Evolutionary conservation across 2,797 vertebrate species (phyloP), one percentile per base, ranked within the genome.

Genomic region (Takifugu ocellatus): DNA sequence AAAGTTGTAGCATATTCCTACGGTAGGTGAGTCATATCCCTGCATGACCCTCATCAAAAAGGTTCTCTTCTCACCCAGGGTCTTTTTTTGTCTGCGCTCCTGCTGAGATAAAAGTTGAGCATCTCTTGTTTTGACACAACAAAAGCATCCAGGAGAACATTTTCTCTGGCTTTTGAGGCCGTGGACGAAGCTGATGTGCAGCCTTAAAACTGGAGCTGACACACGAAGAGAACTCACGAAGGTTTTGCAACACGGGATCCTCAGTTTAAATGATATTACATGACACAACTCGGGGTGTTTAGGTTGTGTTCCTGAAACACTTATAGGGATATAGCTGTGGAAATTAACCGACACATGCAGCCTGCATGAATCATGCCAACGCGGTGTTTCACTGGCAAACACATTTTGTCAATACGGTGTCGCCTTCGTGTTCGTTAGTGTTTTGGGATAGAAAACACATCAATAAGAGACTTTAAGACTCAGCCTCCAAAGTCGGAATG

Each of bases 401-500:
- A 17, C 14, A 45, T 53, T 49, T 60, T 46, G 15, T 59, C 33
- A 10, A 2, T 57, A 6, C 49, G 26, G 25, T 56, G 14, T 14
- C 8, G 43, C 15, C 27, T 24, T 51, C 21, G 2, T 47, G 45
- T 24, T 47, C 8, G 45, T 8, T 10, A 3, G 4, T 49, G 31
- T 55, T 63, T 54, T 1, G 5, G 3, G 12, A 16, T 17, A 9
- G 56, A 61, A 44, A 59, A 9, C 25, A 54, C 29, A 47, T 21
- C 51, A 64, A 51, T 29, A 3, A 14, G 24, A 24, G 36, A 46
- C 60, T 72, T 60, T 25, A 64, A 59, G 59, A 51, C 50, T 66
- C 31, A 65, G 59, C 57, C 71, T 72, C 25, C 9, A 60, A 73
- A 64, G 26, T 44, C 52, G 50, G 72, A 69, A 65, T 60, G 54